Conservation (phyloP, 2,113 vertebrate species). For the Heloderma charlesbogerti region DNA sequence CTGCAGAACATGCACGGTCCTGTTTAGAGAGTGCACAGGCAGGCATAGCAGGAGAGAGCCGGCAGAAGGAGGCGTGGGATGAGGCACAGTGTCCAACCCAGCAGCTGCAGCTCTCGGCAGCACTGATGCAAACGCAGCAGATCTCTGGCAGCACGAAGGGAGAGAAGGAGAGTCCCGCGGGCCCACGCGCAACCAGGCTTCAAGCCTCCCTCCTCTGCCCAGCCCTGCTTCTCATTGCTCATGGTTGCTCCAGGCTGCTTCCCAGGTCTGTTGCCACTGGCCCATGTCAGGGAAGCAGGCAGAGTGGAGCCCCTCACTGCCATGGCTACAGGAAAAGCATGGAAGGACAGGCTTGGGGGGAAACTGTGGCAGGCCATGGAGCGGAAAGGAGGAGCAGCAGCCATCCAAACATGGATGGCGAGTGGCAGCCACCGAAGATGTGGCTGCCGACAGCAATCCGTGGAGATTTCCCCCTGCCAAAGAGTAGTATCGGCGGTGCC, state of each 20-base stretch:
- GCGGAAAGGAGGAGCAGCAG: accelerated
- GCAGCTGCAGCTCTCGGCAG: background rate
- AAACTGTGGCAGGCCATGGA: too few species aligned
- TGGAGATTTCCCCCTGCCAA: background rate
- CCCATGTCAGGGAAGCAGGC: background rate
- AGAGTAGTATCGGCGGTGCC: background rate
- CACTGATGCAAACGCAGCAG: background rate
- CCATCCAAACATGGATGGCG: background rate
- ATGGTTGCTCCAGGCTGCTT: background rate
- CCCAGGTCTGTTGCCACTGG: background rate
- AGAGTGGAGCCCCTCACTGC: too few species aligned
- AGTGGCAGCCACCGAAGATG: background rate
- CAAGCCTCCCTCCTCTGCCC: background rate
- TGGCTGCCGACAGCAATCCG: background rate
- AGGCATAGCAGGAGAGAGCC: background rate
- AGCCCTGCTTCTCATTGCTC: background rate
- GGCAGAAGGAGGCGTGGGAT: background rate
- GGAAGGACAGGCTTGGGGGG: background rate
- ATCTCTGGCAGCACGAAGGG: background rate
- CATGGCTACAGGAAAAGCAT: background rate
- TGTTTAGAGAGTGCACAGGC: background rate
- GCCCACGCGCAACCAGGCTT: background rate
- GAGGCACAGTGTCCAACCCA: background rate
- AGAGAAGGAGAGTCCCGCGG: too few species aligned
- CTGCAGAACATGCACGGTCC: background rate